A percentile compares a stretch with the other conserved stretches of the same genome.
These are phyloP conservation scores for Aphaenogaster rudis DNA, from an alignment of 1,140 invertebrate genomes.

Conservation along the genomic window DNA sequence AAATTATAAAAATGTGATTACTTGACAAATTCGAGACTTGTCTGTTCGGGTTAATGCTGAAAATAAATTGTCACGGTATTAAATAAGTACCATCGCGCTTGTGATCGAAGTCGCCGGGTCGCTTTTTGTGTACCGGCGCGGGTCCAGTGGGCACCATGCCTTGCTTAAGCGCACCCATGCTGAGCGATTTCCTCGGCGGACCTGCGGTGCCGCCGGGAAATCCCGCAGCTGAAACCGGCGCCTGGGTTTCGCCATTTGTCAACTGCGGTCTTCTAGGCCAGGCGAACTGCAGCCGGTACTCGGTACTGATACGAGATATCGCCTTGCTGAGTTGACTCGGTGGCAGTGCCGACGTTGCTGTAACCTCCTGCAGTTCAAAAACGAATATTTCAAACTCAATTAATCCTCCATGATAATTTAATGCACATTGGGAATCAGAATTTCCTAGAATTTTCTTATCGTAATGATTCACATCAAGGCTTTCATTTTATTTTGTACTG, in stretches of 20 bases:
- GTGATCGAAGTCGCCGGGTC: constrained; percentile 86
- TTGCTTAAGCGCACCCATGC: constrained; percentile 94
- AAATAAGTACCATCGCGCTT: constrained; percentile 83
- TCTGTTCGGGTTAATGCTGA: not conserved
- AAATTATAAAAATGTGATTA: not conserved
- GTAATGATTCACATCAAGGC: not conserved
- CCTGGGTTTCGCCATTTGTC: constrained; percentile 88
- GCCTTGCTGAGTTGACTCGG: constrained; percentile 90
- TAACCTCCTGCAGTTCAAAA: constrained; percentile 82
- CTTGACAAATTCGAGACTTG: not conserved
- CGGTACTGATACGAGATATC: constrained; percentile 92
- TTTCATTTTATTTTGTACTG: not conserved
- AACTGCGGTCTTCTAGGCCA: constrained; percentile 89
- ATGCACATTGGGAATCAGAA: not conserved
- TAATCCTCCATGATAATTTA: not conserved
- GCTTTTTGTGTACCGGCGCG: constrained; percentile 90
- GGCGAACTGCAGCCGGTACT: constrained; percentile 95
- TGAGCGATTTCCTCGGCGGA: constrained; percentile 93
- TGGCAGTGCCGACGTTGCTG: constrained; percentile 85
- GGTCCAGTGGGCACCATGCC: constrained; percentile 86
- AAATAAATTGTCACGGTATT: not conserved
- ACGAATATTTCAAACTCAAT: not conserved
- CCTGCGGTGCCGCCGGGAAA: constrained; percentile 84
- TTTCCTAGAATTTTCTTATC: not conserved
- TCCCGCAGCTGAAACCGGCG: constrained; percentile 84